Conservation (phyloP, 2,888 invertebrate species). For the Maniola hyperantus region DNA sequence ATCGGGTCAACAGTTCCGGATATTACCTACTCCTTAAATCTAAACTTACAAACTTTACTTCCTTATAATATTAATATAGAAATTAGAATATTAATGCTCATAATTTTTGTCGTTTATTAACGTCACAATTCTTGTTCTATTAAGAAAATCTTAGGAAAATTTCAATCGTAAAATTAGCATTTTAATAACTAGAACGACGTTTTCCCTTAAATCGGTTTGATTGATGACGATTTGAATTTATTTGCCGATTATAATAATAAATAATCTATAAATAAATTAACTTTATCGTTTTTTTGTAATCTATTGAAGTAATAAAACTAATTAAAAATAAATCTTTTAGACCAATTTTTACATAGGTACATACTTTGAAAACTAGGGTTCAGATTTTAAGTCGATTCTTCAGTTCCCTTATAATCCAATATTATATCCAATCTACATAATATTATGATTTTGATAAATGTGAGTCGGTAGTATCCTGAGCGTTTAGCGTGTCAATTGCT, state of each 20-base stretch:
- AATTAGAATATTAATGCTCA: neutral
- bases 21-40: no score
- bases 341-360: neutral
- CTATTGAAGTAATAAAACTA: neutral
- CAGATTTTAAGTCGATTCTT: neutral
- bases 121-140: neutral
- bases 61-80: no score
- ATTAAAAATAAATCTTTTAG: neutral
- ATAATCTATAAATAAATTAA: neutral
- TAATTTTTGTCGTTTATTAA: neutral
- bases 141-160: neutral
- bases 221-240: slow-evolving; percentile 1
- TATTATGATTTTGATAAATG: neutral
- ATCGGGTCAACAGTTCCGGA: no score
- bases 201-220: neutral
- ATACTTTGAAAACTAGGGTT: no score
- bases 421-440: no score
- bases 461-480: no score
- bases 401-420: neutral
- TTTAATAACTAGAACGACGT: neutral
- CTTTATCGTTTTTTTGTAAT: slow-evolving; percentile 8
- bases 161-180: slow-evolving; percentile 2
- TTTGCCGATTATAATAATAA: neutral
- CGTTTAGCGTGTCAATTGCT: neutral
- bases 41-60: no score